Conservation (phyloP, 2,797 vertebrate genomes). For the Scarus forsteni region DNA sequence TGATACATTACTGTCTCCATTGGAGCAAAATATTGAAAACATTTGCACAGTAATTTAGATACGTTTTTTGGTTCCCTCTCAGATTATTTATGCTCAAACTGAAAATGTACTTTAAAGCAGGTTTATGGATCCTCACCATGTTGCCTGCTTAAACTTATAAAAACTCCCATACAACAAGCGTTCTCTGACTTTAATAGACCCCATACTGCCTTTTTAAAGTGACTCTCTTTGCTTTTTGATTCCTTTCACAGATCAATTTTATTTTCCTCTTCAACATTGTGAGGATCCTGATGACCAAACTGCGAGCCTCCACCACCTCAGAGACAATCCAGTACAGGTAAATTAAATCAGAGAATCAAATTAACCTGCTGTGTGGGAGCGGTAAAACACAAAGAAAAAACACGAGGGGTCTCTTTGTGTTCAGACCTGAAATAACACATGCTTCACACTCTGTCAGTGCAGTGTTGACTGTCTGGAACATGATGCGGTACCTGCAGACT, state of each 20-base stretch:
- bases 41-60: neutral
- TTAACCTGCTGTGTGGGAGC: neutral
- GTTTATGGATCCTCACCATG: neutral
- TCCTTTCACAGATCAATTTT: slow-evolving; percentile 90
- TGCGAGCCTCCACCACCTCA: slow-evolving; percentile 93
- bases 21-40: neutral
- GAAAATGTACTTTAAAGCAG: neutral
- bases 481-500: neutral
- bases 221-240: neutral
- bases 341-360: too few species aligned
- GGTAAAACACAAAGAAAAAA: neutral
- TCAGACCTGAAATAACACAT: slow-evolving; percentile 27
- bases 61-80: neutral
- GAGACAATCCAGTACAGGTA: slow-evolving; percentile 98
- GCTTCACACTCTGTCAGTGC: neutral
- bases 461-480: neutral
- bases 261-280: slow-evolving; percentile 98
- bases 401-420: neutral
- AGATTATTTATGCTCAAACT: neutral
- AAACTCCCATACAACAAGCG: too few species aligned
- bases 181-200: neutral
- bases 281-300: slow-evolving; percentile 96
- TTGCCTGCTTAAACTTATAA: neutral
- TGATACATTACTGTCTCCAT: too few species aligned
- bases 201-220: neutral